These are phyloP conservation scores for Oncorhynchus kisutch DNA, from an alignment of 2,113 vertebrate species.

Conservation along the genomic window DNA sequence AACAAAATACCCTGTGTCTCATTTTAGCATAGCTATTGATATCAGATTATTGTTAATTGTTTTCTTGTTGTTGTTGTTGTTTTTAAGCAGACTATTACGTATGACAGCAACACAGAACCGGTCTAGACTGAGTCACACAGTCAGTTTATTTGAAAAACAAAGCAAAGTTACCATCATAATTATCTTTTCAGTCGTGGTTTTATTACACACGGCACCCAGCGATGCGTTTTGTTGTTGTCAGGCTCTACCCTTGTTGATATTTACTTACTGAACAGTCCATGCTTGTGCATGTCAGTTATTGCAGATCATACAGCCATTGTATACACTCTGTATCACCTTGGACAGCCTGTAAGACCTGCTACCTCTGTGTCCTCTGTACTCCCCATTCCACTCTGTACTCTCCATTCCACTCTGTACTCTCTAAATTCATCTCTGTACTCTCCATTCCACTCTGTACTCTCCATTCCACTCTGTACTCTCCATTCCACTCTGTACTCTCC, in stretches of 20 bases:
- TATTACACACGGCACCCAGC: neutral
- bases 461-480: too few relatives aligned
- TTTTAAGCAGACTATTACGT: conserved; percentile 16
- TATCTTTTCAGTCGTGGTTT: neutral
- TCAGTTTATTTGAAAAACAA: neutral
- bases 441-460: too few relatives aligned
- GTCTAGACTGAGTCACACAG: neutral
- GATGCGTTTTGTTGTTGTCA: neutral
- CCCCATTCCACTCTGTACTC: too few relatives aligned
- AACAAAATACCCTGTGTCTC: conserved; percentile 56
- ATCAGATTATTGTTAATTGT: conserved; percentile 42
- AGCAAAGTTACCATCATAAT: conserved; percentile 25
- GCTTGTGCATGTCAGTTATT: too few relatives aligned
- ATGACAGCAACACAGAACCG: neutral
- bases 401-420: too few relatives aligned
- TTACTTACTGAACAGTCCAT: too few relatives aligned
- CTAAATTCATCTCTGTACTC: too few relatives aligned
- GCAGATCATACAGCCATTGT: too few relatives aligned
- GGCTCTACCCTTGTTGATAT: neutral
- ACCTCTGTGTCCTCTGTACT: too few relatives aligned
- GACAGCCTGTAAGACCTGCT: too few relatives aligned
- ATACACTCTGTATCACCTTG: too few relatives aligned
- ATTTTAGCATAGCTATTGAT: conserved; percentile 46
- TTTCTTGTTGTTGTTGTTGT: neutral
- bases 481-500: too few relatives aligned